phyloP scores from a whole-genome alignment of 2,113 vertebrate species.

The Neogobius melanostomus region DNA sequence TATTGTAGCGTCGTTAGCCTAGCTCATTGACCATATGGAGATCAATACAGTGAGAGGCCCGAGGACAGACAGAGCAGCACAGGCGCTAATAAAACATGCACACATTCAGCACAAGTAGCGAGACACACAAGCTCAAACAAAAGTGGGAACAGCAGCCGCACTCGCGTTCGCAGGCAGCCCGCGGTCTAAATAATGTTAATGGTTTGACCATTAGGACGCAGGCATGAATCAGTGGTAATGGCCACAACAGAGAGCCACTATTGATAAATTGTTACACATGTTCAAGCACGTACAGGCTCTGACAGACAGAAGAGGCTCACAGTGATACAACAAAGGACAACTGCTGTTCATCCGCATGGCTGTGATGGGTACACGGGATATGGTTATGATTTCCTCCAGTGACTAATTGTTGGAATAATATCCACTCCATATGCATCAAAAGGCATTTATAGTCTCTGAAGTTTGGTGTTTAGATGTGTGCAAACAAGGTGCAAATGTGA shows the following conservation, averaged over 20 bases:
- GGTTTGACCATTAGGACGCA: slow-evolving; percentile 63
- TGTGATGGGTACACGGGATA: neutral
- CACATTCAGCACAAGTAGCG: neutral
- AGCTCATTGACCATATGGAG: slow-evolving; percentile 68
- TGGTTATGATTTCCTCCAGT: neutral
- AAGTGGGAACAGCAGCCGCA: slow-evolving; percentile 15
- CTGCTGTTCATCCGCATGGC: neutral
- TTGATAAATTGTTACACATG: slow-evolving; percentile 41
- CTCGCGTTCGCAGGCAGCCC: slow-evolving; percentile 42
- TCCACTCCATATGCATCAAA: neutral
- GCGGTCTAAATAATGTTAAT: slow-evolving; percentile 67
- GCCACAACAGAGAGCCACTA: slow-evolving; percentile 31
- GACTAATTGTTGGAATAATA: neutral
- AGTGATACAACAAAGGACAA: neutral
- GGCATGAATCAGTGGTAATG: slow-evolving; percentile 66
- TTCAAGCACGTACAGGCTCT: slow-evolving; percentile 17
- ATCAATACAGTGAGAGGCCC: slow-evolving; percentile 67
- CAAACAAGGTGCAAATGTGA: neutral
- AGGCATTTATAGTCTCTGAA: neutral
- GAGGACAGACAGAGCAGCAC: slow-evolving; percentile 48
- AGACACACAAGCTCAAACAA: slow-evolving; percentile 30
- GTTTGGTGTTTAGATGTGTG: neutral
- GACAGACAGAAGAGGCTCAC: slow-evolving; percentile 11
- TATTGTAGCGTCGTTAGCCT: slow-evolving; percentile 67
- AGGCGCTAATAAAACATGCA: slow-evolving; percentile 4